phyloP scores from a whole-genome alignment of 2,888 invertebrate species.

The Cerastoderma edule region DNA sequence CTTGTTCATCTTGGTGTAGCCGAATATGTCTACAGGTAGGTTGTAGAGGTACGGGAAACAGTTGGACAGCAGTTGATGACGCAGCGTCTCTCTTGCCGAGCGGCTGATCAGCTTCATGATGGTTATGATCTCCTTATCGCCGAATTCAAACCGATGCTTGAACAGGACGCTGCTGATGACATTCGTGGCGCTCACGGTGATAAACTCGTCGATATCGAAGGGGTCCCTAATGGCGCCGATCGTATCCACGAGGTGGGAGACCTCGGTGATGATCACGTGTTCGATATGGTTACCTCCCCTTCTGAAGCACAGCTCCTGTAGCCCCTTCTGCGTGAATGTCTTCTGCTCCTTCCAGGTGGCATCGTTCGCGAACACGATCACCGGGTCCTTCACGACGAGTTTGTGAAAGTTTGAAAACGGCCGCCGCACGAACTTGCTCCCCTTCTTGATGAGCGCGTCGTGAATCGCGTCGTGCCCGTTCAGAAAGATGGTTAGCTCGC shows the following conservation, averaged over 20 bases:
- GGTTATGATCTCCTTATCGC: background rate
- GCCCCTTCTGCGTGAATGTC: conserved; percentile 16
- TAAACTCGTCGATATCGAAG: conserved; percentile 28
- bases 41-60: conserved; percentile 27
- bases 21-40: conserved; percentile 3
- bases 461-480: conserved; percentile 48
- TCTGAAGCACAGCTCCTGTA: conserved; percentile 39
- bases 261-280: conserved; percentile 30
- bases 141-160: conserved; percentile 19
- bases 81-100: background rate
- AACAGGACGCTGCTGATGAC: conserved; percentile 21
- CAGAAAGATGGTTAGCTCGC: conserved; percentile 38
- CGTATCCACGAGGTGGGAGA: conserved; percentile 1
- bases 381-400: conserved; percentile 10
- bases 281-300: conserved; percentile 34
- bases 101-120: background rate
- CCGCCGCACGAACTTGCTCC: conserved; percentile 32
- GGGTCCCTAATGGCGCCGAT: background rate
- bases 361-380: conserved; percentile 31
- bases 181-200: conserved; percentile 16
- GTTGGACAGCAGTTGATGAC: conserved; percentile 1
- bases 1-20: background rate
- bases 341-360: conserved; percentile 44
- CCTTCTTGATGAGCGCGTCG: conserved; percentile 49
- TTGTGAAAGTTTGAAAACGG: conserved; percentile 14